phyloP scores from a whole-genome alignment of 2,113 vertebrate species.

The Pipa parva region DNA sequence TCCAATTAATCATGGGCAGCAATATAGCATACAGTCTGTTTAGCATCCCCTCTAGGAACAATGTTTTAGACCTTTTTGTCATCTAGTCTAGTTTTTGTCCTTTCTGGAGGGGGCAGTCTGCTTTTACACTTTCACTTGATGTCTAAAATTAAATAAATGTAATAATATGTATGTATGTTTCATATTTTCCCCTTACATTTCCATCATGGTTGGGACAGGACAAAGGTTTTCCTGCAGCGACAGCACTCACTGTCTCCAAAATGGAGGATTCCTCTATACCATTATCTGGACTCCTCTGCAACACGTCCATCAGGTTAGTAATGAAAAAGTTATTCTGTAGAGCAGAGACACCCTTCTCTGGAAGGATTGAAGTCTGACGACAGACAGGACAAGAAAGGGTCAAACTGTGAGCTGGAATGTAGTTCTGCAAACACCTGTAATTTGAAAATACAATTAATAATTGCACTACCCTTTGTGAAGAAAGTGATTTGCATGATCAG shows the following conservation, averaged over 20 bases:
- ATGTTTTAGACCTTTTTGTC: too few relatives aligned
- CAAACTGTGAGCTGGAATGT: conserved; percentile 90
- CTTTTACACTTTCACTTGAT: too few relatives aligned
- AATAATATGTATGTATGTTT: too few relatives aligned
- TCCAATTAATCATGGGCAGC: too few relatives aligned
- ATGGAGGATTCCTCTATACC: conserved; percentile 76
- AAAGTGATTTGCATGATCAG: too few relatives aligned
- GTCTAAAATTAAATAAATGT: too few relatives aligned
- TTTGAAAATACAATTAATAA: conserved; percentile 29
- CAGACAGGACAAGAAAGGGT: conserved; percentile 94
- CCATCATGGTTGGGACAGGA: conserved; percentile 94
- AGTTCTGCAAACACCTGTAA: conserved; percentile 92
- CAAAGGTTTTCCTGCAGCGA: conserved; percentile 80
- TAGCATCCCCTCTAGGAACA: too few relatives aligned
- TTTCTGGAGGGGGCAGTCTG: too few relatives aligned
- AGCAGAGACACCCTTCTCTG: conserved; percentile 94
- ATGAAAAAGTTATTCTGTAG: conserved; percentile 98
- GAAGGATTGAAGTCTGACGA: conserved; percentile 94
- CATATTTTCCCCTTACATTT: conserved; percentile 69
- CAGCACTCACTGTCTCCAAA: conserved; percentile 76
- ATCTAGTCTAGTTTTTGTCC: too few relatives aligned
- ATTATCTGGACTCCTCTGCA: conserved; percentile 81
- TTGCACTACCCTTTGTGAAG: too few relatives aligned
- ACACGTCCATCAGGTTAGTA: conserved; percentile 97
- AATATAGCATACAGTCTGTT: too few relatives aligned